Base-by-base conservation (phyloP, 1,140 invertebrate species). In the Harpegnathos saltator region DNA sequence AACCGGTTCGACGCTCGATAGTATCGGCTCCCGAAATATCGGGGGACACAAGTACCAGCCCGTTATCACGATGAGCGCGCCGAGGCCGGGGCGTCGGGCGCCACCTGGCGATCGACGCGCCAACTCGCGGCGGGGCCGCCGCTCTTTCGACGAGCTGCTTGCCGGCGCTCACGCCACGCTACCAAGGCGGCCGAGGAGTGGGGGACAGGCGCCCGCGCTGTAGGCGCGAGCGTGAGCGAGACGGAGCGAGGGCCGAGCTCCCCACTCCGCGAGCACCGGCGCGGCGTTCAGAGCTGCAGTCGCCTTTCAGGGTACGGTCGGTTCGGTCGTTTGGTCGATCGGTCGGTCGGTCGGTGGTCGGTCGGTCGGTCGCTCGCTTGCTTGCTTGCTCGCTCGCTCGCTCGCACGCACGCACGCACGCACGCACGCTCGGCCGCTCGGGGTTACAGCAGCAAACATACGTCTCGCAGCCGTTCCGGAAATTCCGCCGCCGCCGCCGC, bases 221-320 rank as follows among this genome's bases (percentile, higher is more conserved):
- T 12, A 11, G 33, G 14, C 0, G 59, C 54, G 59, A 59, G 69
- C 17, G 33, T 26, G 54, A 85, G 86, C 26, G 85, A 86, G 81
- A 83, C 17, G 66, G 66, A 83, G 72, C 44, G 84, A 86, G 85
- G 63, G 63, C 59, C 81, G 78, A 82, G 62, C 83, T 78, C 75
- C 82, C 81, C 73, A 74, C 82, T 78, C n/a, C 69, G 83, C 74
- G 80, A 74, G 2, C 38, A 44, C 38, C 62, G 22, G 52, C 66
- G 63, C 59, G 52, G 52, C 48, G 80, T 19, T 84, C 52, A 75
- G 82, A 80, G 77, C 59, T 69, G 83, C 88, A 85, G 90, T 91
- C 80, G 85, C 89, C 90, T 91, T 91, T 91, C 89, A 91, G 83
- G 89, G 90, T 74, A 83, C 83, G 75, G 87, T 87, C 61, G 82